Percentiles rank a stretch among this genome's conserved stretches.
Conservation (phyloP, 2,113 vertebrate species). For the Trichomycterus rosablanca region DNA sequence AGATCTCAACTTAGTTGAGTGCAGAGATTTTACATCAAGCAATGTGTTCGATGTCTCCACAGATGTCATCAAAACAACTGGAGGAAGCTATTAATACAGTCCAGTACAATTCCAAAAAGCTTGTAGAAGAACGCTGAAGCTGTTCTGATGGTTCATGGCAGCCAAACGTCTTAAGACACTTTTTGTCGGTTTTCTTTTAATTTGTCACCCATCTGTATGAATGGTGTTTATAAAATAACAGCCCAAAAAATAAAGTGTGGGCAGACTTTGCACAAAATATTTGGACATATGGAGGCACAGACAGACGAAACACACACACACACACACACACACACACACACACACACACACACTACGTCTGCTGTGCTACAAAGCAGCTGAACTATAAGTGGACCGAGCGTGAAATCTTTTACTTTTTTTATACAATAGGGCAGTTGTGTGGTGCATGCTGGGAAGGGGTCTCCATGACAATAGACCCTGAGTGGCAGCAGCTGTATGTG, state of each 20-base stretch:
- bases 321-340: slow-evolving; percentile 5
- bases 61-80: too few species aligned
- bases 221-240: too few species aligned
- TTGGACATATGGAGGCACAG: slow-evolving; percentile 16
- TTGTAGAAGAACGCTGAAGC: too few species aligned
- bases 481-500: slow-evolving; percentile 45
- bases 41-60: too few species aligned
- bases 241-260: neutral
- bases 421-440: slow-evolving; percentile 44
- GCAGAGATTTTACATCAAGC: too few species aligned
- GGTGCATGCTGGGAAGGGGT: slow-evolving; percentile 46
- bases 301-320: slow-evolving; percentile 25
- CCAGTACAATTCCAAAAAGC: too few species aligned
- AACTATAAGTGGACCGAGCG: slow-evolving; percentile 36
- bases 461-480: slow-evolving; percentile 41
- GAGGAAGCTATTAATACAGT: too few species aligned
- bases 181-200: too few species aligned
- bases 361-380: slow-evolving; percentile 45
- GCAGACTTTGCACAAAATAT: slow-evolving; percentile 2
- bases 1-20: too few species aligned
- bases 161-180: too few species aligned
- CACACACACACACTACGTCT: slow-evolving; percentile 22
- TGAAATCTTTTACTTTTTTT: slow-evolving; percentile 45
- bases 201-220: too few species aligned
- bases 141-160: too few species aligned